Conservation (phyloP, 64 coral and sea anemone genomes). For the Actinia equina region DNA sequence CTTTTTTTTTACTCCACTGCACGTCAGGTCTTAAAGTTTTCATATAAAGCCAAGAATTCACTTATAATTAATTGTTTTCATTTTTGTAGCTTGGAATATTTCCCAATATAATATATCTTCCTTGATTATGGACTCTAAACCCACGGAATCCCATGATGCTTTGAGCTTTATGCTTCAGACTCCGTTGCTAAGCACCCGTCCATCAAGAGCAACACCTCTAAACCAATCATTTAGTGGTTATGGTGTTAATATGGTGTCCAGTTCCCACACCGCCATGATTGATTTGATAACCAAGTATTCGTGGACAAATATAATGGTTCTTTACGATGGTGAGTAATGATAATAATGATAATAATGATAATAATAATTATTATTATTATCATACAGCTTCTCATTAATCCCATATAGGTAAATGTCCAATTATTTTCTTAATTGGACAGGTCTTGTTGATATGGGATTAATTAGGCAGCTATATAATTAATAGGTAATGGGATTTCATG, state of each 20-base stretch:
- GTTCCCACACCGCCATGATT: not conserved
- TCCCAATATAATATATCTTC: not conserved
- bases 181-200: conserved; percentile 14
- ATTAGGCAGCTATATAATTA: too few species aligned
- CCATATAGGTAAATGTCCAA: too few species aligned
- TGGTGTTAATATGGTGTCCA: not conserved
- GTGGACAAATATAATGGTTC: conserved; percentile 6
- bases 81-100: conserved; percentile 1
- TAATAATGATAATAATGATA: too few species aligned
- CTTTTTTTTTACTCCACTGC: too few species aligned
- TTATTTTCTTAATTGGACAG: too few species aligned
- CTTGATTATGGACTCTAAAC: not conserved
- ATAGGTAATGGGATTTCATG: too few species aligned
- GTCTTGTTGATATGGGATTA: too few species aligned
- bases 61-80: not conserved
- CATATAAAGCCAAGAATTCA: not conserved
- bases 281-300: conserved; percentile 1
- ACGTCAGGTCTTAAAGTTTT: too few species aligned
- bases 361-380: too few species aligned
- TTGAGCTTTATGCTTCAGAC: not conserved
- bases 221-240: not conserved
- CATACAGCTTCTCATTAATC: too few species aligned
- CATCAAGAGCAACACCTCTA: not conserved
- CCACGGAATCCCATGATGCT: conserved; percentile 9
- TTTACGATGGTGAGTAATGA: conserved; percentile 7